A percentile compares a stretch with the other conserved stretches of the same genome.
phyloP scores from a whole-genome alignment of 2,888 invertebrate genomes.

The Bombyx huttoni region DNA sequence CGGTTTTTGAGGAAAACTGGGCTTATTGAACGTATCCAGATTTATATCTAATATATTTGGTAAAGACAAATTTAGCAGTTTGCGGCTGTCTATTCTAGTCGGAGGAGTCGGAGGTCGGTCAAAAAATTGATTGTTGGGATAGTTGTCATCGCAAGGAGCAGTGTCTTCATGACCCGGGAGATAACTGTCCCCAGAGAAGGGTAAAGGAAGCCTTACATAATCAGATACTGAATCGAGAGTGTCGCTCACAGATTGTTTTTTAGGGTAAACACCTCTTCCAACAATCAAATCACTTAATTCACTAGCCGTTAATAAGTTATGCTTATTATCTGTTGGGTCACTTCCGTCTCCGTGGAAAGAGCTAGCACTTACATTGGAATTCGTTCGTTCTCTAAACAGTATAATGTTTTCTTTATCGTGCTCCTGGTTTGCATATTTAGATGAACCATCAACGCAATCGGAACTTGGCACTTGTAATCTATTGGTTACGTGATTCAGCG shows the following conservation, averaged over 20 bases:
- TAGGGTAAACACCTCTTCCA: slow-evolving; percentile 81
- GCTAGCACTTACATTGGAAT: slow-evolving; percentile 84
- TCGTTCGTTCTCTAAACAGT: slow-evolving; percentile 77
- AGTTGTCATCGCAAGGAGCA: slow-evolving; percentile 71
- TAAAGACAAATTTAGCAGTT: slow-evolving; percentile 51
- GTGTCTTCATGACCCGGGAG: slow-evolving; percentile 73
- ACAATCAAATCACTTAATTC: slow-evolving; percentile 88
- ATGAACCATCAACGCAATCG: slow-evolving; percentile 67
- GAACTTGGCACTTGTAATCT: slow-evolving; percentile 34
- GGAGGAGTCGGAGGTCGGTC: slow-evolving; percentile 79
- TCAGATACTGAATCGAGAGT: slow-evolving; percentile 92
- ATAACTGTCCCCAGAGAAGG: slow-evolving; percentile 72
- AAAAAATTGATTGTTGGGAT: slow-evolving; percentile 60
- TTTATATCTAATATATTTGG: slow-evolving; percentile 61
- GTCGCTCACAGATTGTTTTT: slow-evolving; percentile 82
- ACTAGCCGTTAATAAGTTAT: slow-evolving; percentile 83
- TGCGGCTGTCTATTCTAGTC: slow-evolving; percentile 77
- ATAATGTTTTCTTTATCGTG: slow-evolving; percentile 57
- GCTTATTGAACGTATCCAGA: slow-evolving; percentile 22
- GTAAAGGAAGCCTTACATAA: slow-evolving; percentile 83
- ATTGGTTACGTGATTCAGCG: slow-evolving; percentile 33
- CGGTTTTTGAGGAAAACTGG: slow-evolving; percentile 58
- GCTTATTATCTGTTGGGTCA: slow-evolving; percentile 85
- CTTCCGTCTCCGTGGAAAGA: slow-evolving; percentile 92
- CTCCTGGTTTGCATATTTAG: slow-evolving; percentile 43